Evolutionary conservation across 2,888 invertebrate species (phyloP).

Genomic region (Mimas tiliae): DNA sequence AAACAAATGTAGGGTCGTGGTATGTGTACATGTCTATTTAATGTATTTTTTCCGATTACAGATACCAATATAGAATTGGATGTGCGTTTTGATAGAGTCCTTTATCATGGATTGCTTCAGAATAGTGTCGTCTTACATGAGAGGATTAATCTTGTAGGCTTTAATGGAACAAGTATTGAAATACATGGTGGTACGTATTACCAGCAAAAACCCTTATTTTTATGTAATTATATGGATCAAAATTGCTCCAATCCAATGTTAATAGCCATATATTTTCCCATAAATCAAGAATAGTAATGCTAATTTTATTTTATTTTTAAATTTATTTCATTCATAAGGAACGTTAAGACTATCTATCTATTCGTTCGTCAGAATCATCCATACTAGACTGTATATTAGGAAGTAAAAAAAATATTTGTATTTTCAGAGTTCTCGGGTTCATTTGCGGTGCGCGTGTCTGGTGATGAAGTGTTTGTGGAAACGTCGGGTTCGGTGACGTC

Average conservation of each 20-base stretch:
- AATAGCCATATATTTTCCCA: too few relatives aligned
- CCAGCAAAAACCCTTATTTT: too few relatives aligned
- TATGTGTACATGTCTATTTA: not conserved
- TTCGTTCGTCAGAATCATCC: too few relatives aligned
- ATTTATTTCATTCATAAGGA: not conserved
- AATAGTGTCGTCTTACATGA: slow-evolving; percentile 57
- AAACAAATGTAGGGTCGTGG: too few relatives aligned
- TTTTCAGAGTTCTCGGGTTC: slow-evolving; percentile 51
- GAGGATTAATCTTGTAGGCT: slow-evolving; percentile 53
- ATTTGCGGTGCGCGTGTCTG: slow-evolving; percentile 49
- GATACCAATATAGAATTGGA: slow-evolving; percentile 40
- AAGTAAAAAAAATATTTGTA: too few relatives aligned
- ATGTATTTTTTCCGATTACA: slow-evolving; percentile 31
- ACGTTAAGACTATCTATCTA: too few relatives aligned
- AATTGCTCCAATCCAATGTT: too few relatives aligned
- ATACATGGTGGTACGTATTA: slow-evolving; percentile 58
- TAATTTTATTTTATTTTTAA: too few relatives aligned
- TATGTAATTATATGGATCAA: too few relatives aligned
- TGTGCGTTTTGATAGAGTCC: slow-evolving; percentile 57
- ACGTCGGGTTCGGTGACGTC: slow-evolving; percentile 42
- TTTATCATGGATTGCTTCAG: slow-evolving; percentile 59
- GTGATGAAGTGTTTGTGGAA: slow-evolving; percentile 50
- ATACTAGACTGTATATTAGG: too few relatives aligned
- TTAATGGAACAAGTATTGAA: slow-evolving; percentile 49
- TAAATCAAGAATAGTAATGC: too few relatives aligned